Conservation (phyloP, 2,888 invertebrate species). For the Netelia melanura region DNA sequence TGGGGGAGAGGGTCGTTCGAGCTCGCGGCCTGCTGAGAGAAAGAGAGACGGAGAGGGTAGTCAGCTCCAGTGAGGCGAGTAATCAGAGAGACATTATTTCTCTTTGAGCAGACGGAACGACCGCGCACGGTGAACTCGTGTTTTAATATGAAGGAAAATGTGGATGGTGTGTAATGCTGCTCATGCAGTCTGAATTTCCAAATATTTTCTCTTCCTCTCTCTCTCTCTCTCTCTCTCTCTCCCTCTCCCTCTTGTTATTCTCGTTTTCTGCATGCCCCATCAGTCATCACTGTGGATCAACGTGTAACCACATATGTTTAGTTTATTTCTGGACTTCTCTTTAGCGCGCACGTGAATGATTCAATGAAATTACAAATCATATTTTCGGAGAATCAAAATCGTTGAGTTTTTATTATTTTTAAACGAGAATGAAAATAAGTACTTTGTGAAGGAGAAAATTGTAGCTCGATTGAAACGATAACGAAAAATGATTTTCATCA, state of each 20-base stretch:
- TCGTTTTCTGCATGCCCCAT: slow-evolving; percentile 9
- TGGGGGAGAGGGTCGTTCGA: slow-evolving; percentile 39
- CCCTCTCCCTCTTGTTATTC: slow-evolving; percentile 33
- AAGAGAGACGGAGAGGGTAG: slow-evolving; percentile 72
- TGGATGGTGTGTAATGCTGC: slow-evolving; percentile 77
- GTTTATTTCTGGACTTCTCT: slow-evolving; percentile 16
- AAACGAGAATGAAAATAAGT: too few relatives aligned
- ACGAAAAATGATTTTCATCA: background rate
- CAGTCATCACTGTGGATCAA: slow-evolving; percentile 17
- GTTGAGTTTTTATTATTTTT: too few relatives aligned
- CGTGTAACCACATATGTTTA: background rate
- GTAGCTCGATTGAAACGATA: too few relatives aligned
- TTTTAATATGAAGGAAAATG: slow-evolving; percentile 83
- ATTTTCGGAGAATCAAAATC: background rate
- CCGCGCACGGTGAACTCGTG: slow-evolving; percentile 70
- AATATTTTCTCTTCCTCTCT: slow-evolving; percentile 44
- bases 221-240: slow-evolving; percentile 47
- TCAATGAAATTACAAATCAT: background rate
- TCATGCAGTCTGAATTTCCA: slow-evolving; percentile 67
- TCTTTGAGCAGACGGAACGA: slow-evolving; percentile 79
- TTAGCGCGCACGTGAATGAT: slow-evolving; percentile 1
- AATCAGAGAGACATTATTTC: slow-evolving; percentile 85
- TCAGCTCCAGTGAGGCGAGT: slow-evolving; percentile 83
- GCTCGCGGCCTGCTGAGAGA: slow-evolving; percentile 39
- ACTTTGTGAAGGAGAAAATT: too few relatives aligned